Conservation (phyloP, 2,113 vertebrate genomes). For the Lota lota region DNA sequence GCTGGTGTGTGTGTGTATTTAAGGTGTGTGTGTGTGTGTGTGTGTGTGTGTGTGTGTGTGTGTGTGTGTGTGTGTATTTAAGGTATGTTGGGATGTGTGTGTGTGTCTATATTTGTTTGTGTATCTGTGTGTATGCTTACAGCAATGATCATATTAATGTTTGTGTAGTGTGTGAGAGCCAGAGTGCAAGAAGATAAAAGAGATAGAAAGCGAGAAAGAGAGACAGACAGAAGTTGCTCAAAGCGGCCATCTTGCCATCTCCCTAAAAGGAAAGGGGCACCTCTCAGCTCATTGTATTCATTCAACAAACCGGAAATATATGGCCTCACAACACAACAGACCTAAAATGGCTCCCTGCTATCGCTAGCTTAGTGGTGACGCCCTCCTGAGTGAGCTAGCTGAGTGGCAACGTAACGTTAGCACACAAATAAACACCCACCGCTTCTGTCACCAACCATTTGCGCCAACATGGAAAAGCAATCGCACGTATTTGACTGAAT, state of each 20-base stretch:
- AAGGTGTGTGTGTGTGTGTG: not conserved
- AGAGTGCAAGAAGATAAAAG: too few relatives aligned
- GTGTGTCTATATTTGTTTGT: not conserved
- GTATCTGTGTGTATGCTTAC: not conserved
- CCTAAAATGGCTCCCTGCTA: not conserved
- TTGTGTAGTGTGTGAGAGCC: too few relatives aligned
- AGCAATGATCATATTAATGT: not conserved
- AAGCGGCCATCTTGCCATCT: not conserved
- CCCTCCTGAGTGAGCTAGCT: too few relatives aligned
- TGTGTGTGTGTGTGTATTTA: not conserved
- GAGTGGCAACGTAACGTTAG: too few relatives aligned
- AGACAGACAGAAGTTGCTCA: not conserved
- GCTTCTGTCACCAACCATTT: too few relatives aligned
- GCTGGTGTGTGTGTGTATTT: not conserved
- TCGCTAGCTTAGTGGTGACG: too few relatives aligned
- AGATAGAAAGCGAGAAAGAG: not conserved
- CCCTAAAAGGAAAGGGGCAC: slow-evolving; percentile 20
- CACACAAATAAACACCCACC: too few relatives aligned
- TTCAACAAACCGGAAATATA: slow-evolving; percentile 46
- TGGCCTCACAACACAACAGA: slow-evolving; percentile 31
- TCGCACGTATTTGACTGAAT: too few relatives aligned
- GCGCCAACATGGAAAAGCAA: too few relatives aligned
- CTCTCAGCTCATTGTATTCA: slow-evolving; percentile 50
- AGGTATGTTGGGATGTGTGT: slow-evolving; percentile 1
- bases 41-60: not conserved